Conservation (phyloP, 2,888 invertebrate genomes). For the Drepana falcataria region DNA sequence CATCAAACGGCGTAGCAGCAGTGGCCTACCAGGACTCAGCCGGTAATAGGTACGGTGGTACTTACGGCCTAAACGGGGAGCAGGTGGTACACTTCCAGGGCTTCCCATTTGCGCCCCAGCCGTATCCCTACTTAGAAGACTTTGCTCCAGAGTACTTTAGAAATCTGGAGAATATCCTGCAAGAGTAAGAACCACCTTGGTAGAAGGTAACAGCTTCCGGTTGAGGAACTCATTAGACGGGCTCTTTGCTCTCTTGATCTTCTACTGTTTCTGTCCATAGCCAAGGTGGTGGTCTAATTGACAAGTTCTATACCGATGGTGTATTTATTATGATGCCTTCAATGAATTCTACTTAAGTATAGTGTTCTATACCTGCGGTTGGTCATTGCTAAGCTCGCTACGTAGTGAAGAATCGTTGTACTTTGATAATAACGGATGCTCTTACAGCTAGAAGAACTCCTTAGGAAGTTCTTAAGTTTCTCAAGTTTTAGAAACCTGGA, state of each 20-base stretch:
- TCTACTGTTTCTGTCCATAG: too few species aligned
- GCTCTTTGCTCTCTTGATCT: constrained; percentile 4
- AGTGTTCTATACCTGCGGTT: too few species aligned
- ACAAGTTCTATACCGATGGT: neutral
- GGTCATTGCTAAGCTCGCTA: too few species aligned
- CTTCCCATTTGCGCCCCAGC: constrained; percentile 14
- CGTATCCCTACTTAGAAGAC: constrained; percentile 22
- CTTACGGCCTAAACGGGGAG: constrained; percentile 50
- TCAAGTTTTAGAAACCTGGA: too few species aligned
- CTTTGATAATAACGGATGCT: too few species aligned
- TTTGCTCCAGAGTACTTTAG: constrained; percentile 60
- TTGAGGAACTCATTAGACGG: constrained; percentile 30
- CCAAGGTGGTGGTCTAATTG: neutral
- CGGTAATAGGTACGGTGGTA: constrained; percentile 67
- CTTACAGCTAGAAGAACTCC: too few species aligned
- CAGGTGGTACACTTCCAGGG: constrained; percentile 26
- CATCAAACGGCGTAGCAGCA: constrained; percentile 44
- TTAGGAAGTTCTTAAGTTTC: too few species aligned
- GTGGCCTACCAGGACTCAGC: constrained; percentile 56
- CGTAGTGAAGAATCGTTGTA: too few species aligned
- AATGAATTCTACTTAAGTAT: too few species aligned
- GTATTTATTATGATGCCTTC: too few species aligned
- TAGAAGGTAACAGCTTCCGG: constrained; percentile 45
- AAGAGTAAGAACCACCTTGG: constrained; percentile 53
- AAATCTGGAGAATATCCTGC: constrained; percentile 51